Evolutionary conservation across 2,888 invertebrate genomes (phyloP).

Genomic region (Steinernema hermaphroditum): DNA sequence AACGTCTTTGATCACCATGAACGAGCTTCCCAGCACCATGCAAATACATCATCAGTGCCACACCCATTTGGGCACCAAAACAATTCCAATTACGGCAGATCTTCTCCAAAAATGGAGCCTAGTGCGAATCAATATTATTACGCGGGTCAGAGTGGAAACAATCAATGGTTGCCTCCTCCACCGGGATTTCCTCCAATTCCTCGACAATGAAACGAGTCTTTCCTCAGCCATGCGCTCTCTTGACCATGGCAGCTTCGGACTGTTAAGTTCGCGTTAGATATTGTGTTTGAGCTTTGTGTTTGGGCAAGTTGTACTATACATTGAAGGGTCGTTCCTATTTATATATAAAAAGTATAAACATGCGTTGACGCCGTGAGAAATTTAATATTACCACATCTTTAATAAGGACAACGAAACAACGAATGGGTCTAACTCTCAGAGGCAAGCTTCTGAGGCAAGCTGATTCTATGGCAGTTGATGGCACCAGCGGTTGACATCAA

Average conservation of each 20-base stretch:
- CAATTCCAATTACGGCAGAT: not conserved
- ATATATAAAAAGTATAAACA: too few relatives aligned
- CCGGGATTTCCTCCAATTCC: constrained; percentile 19
- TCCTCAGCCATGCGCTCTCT: not conserved
- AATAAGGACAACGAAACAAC: too few relatives aligned
- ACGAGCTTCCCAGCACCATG: not conserved
- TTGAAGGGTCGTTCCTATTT: too few relatives aligned
- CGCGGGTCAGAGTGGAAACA: constrained; percentile 17
- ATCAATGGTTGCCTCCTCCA: constrained; percentile 23
- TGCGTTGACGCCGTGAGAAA: too few relatives aligned
- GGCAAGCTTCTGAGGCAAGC: too few relatives aligned
- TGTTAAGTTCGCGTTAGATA: constrained; percentile 11
- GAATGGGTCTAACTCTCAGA: too few relatives aligned
- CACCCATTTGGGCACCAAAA: not conserved
- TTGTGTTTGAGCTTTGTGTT: not conserved
- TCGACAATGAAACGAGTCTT: constrained; percentile 15
- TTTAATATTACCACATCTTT: too few relatives aligned
- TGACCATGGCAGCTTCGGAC: constrained; percentile 11
- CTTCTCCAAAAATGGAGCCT: not conserved
- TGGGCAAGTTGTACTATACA: too few relatives aligned
- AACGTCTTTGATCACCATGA: constrained; percentile 5
- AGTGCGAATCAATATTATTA: not conserved
- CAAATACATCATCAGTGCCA: not conserved
- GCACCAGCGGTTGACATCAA: too few relatives aligned
- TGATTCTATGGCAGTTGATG: too few relatives aligned